Evolutionary conservation across 2,888 invertebrate genomes (phyloP).

Genomic region (Gymnocheta viridis): DNA sequence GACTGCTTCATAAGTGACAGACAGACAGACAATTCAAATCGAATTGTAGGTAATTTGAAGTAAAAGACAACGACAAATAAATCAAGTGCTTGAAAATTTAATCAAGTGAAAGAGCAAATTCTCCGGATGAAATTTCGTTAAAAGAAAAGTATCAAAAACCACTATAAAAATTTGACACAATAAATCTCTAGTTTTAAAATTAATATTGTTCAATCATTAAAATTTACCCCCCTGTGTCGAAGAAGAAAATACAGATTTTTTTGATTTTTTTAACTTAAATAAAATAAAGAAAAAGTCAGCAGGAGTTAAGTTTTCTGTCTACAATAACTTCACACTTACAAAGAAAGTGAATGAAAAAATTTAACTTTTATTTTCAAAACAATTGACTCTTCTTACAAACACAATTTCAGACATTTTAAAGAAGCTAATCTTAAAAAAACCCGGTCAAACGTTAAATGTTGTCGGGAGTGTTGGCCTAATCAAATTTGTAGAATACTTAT

Average conservation of each 20-base stretch:
- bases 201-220: neutral
- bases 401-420: slow-evolving; percentile 16
- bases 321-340: slow-evolving; percentile 52
- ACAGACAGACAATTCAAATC: slow-evolving; percentile 39
- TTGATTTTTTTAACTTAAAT: neutral
- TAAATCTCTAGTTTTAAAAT: neutral
- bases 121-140: neutral
- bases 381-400: slow-evolving; percentile 35
- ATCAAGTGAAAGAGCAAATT: slow-evolving; percentile 54
- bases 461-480: too few species aligned
- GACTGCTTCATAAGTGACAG: slow-evolving; percentile 27
- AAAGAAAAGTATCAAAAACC: slow-evolving; percentile 54
- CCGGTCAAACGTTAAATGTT: neutral
- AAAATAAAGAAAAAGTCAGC: slow-evolving; percentile 57
- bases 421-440: slow-evolving; percentile 15
- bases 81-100: slow-evolving; percentile 64
- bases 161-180: slow-evolving; percentile 27
- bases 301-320: slow-evolving; percentile 52
- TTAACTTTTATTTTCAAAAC: slow-evolving; percentile 44
- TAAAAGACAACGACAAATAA: slow-evolving; percentile 51
- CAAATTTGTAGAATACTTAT: too few species aligned
- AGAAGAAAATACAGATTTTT: neutral
- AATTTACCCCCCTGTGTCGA: slow-evolving; percentile 2
- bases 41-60: slow-evolving; percentile 32
- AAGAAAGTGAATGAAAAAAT: slow-evolving; percentile 22